These are phyloP conservation scores for Nixonia krombeini DNA, from an alignment of 1,140 invertebrate species.

Conservation along the genomic window DNA sequence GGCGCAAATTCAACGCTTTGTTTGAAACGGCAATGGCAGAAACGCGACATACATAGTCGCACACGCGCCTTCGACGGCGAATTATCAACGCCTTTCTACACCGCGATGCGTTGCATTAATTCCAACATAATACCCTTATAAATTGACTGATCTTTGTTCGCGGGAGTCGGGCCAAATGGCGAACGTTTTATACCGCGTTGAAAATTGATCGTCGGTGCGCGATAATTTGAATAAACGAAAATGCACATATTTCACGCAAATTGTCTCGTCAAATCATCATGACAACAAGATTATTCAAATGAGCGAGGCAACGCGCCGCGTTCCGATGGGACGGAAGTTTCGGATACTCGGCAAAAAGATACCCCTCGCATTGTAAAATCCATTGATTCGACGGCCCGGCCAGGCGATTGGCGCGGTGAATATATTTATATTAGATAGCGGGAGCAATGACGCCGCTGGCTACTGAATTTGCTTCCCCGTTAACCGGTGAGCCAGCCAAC, in stretches of 20 bases:
- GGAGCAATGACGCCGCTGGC: no score
- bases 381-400: no score
- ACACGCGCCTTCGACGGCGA: constrained; percentile 15
- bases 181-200: no score
- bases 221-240: no score
- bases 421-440: background rate
- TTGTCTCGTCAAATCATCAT: constrained; percentile 2
- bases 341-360: constrained; percentile 2
- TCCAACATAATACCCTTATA: constrained; percentile 24
- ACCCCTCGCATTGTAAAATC: constrained; percentile 7
- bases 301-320: constrained; percentile 10
- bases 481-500: no score
- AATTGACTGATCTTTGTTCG: constrained; percentile 17
- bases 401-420: no score
- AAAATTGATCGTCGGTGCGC: no score
- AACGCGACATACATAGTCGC: constrained; percentile 14
- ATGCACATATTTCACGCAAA: background rate
- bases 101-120: constrained; percentile 16
- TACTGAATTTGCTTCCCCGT: background rate
- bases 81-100: constrained; percentile 30
- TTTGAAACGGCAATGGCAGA: constrained; percentile 33
- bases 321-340: constrained; percentile 8
- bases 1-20: constrained; percentile 32
- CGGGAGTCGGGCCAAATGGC: no score
- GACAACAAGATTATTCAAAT: constrained; percentile 31